phyloP scores from a whole-genome alignment of 2,113 vertebrate species.

The Salvelinus fontinalis region DNA sequence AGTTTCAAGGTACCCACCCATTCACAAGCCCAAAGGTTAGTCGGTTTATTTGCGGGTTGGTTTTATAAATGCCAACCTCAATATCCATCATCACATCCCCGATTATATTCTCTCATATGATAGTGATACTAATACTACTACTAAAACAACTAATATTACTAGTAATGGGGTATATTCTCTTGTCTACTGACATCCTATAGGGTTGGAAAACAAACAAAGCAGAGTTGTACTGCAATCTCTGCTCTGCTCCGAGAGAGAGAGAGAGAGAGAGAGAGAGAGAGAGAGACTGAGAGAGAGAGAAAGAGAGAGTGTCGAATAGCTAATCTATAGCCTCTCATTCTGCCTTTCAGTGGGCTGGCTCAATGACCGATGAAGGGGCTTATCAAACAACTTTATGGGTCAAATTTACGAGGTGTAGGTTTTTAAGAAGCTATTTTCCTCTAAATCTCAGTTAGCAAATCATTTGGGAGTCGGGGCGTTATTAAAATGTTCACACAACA shows the following conservation, averaged over 20 bases:
- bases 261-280: too few species aligned
- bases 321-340: background rate
- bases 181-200: conserved; percentile 41
- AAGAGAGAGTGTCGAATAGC: background rate
- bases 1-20: too few species aligned
- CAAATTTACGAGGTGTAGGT: conserved; percentile 27
- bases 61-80: too few species aligned
- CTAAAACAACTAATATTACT: conserved; percentile 31
- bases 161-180: conserved; percentile 43
- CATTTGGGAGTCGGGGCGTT: conserved; percentile 15
- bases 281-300: too few species aligned
- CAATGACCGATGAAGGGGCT: background rate
- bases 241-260: background rate
- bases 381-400: conserved; percentile 12
- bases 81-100: too few species aligned
- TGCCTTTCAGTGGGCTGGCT: background rate
- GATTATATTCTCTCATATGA: background rate
- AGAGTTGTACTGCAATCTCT: background rate
- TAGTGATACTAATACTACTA: conserved; percentile 40
- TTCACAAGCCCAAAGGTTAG: too few species aligned
- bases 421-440: conserved; percentile 29
- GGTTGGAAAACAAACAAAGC: conserved; percentile 42
- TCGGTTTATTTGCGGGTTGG: too few species aligned
- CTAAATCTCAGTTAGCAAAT: background rate
- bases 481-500: conserved; percentile 21